These are phyloP conservation scores for Brachypodius melanocephalos DNA, from an alignment of 2,113 vertebrate species.

Conservation along the genomic window DNA sequence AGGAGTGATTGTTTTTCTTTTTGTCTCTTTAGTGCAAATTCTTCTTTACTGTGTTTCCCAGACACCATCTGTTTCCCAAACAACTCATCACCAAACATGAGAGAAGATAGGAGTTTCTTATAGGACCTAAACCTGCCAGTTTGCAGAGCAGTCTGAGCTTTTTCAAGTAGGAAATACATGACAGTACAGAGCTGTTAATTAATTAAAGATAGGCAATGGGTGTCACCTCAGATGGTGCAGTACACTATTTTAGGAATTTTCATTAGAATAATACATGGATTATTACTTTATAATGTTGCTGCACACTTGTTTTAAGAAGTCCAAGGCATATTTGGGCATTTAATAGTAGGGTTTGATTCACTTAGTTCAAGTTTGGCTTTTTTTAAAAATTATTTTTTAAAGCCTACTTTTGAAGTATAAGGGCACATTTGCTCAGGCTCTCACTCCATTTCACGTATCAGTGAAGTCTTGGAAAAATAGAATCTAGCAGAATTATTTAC, in stretches of 20 bases:
- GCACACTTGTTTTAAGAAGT: background rate
- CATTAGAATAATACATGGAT: background rate
- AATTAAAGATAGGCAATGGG: background rate
- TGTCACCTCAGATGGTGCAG: background rate
- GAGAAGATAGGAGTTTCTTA: background rate
- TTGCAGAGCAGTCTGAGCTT: background rate
- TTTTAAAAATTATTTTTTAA: background rate
- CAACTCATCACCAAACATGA: background rate
- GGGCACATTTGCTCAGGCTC: background rate
- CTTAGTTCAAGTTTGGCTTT: background rate
- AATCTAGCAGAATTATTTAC: background rate
- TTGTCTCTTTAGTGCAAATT: background rate
- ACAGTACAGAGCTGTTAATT: background rate
- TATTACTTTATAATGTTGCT: background rate
- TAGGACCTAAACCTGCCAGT: background rate
- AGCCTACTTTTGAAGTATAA: background rate
- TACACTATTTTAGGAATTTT: background rate
- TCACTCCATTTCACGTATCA: background rate
- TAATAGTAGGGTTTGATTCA: background rate
- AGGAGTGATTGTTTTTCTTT: background rate
- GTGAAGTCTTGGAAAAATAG: background rate
- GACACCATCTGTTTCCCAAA: constrained; percentile 36
- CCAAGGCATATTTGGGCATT: background rate
- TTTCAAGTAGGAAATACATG: background rate
- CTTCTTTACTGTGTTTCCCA: background rate